A percentile compares a stretch with the other conserved stretches of the same genome.
These are phyloP conservation scores for Tetanocera ferruginea DNA, from an alignment of 2,888 invertebrate genomes.

Conservation along the genomic window DNA sequence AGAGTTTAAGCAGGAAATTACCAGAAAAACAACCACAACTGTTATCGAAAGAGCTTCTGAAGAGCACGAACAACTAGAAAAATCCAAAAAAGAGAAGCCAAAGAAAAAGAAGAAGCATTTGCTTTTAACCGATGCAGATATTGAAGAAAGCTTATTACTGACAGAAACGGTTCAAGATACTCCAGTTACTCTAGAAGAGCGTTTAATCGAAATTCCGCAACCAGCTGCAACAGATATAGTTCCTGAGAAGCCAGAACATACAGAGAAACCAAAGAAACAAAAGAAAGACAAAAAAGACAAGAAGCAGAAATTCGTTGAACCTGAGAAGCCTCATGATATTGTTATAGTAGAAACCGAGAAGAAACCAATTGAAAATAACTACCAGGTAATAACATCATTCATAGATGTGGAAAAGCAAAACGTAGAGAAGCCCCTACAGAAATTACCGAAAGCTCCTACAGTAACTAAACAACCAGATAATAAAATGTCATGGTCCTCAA, in stretches of 20 bases:
- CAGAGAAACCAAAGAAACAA: slow-evolving; percentile 30
- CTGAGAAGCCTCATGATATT: not conserved
- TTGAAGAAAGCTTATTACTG: not conserved
- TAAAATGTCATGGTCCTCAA: slow-evolving; percentile 31
- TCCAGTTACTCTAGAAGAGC: too few species aligned
- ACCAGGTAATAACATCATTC: not conserved
- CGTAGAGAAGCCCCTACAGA: not conserved
- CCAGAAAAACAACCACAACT: not conserved
- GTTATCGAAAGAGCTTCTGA: not conserved
- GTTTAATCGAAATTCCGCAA: not conserved
- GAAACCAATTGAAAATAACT: not conserved
- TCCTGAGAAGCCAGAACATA: slow-evolving; percentile 6
- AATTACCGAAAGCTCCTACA: not conserved
- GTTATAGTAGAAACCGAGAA: not conserved
- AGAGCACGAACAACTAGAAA: slow-evolving; percentile 2
- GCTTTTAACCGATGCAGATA: not conserved
- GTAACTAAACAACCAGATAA: not conserved
- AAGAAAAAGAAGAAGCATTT: slow-evolving; percentile 30
- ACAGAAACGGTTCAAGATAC: not conserved
- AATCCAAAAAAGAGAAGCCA: slow-evolving; percentile 33
- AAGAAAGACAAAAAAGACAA: slow-evolving; percentile 24
- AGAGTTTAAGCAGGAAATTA: not conserved
- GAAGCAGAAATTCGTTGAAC: not conserved
- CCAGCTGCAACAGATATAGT: not conserved
- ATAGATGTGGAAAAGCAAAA: not conserved